A percentile compares a stretch with the other conserved stretches of the same genome.
These are phyloP conservation scores for Oreochromis niloticus DNA, from an alignment of 2,113 vertebrate species.

Conservation along the genomic window DNA sequence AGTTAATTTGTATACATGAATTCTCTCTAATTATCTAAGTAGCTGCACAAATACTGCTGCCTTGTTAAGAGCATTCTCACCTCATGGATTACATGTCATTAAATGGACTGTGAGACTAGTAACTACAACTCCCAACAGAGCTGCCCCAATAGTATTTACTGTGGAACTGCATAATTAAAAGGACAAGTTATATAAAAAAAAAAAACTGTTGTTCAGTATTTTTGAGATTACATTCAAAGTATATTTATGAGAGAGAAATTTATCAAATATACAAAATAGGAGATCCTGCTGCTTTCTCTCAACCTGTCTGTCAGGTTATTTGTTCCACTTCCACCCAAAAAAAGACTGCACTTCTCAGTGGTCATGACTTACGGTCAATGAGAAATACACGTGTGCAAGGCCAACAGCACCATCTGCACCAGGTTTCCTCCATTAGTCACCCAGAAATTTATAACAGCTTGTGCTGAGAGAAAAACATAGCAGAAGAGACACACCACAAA, in stretches of 20 bases:
- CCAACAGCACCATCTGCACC: not conserved
- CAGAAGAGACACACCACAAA: not conserved
- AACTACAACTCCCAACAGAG: not conserved
- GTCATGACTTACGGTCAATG: not conserved
- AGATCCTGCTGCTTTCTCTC: not conserved
- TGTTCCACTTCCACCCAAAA: not conserved
- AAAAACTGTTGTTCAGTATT: not conserved
- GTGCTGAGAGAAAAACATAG: not conserved
- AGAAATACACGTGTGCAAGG: not conserved
- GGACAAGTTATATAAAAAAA: not conserved
- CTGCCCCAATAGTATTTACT: no score
- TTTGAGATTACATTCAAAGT: not conserved
- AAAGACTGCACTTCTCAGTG: not conserved
- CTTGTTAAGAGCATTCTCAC: not conserved
- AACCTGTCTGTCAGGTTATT: not conserved
- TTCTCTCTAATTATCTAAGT: not conserved
- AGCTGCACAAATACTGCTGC: not conserved
- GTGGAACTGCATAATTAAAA: not conserved
- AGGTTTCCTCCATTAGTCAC: not conserved
- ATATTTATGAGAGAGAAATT: not conserved
- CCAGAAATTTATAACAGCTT: not conserved
- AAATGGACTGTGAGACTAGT: not conserved
- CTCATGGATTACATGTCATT: not conserved
- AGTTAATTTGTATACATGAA: not conserved
- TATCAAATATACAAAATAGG: not conserved